Evolutionary conservation across 2,113 vertebrate species (phyloP).

Genomic region (Pachyramphus minor): DNA sequence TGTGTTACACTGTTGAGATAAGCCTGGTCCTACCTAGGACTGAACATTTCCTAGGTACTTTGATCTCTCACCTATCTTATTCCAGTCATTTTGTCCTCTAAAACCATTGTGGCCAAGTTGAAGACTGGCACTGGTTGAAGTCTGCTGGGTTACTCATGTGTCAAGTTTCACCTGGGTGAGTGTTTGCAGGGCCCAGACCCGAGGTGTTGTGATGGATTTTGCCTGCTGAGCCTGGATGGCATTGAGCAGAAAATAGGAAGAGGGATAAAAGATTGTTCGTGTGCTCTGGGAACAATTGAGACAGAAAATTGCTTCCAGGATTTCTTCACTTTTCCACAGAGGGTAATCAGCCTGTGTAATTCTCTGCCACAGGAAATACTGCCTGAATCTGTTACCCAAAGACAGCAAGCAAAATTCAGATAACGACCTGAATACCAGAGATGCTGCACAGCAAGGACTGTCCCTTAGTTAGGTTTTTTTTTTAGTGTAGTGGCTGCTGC

Average conservation of each 20-base stretch:
- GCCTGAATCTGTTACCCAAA: slow-evolving; percentile 14
- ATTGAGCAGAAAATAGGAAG: slow-evolving; percentile 6
- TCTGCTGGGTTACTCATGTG: background rate
- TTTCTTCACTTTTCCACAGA: slow-evolving; percentile 50
- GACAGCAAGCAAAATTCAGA: background rate
- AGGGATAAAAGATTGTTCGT: slow-evolving; percentile 19
- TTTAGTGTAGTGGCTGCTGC: background rate
- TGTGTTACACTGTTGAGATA: background rate
- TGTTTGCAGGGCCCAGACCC: background rate
- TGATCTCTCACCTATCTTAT: background rate
- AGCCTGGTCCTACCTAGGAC: background rate
- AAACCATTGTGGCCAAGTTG: background rate
- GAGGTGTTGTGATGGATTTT: background rate
- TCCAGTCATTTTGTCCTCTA: background rate
- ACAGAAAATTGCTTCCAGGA: slow-evolving; percentile 63
- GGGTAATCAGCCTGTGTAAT: slow-evolving; percentile 43
- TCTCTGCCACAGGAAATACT: slow-evolving; percentile 40
- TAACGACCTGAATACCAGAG: background rate
- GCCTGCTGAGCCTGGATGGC: background rate
- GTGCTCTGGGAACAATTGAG: slow-evolving; percentile 38
- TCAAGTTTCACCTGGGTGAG: background rate
- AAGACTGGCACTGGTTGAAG: background rate
- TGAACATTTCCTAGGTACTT: background rate
- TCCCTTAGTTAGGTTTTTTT: background rate
- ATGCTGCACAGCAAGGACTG: background rate